phyloP scores from a whole-genome alignment of 2,797 vertebrate genomes.

The Halcyon leucocephala region DNA sequence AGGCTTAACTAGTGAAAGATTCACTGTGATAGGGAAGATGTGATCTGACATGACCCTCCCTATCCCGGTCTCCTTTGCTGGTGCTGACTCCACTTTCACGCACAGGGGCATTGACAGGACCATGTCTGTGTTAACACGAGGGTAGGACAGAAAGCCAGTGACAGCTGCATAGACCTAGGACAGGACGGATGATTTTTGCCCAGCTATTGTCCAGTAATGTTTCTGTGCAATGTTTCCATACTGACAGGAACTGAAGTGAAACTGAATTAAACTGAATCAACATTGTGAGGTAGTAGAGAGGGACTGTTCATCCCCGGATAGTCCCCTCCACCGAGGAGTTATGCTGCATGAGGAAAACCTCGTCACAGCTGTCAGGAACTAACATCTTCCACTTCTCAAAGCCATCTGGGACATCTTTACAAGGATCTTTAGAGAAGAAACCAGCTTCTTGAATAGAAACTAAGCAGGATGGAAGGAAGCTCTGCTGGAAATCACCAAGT shows the following conservation, averaged over 20 bases:
- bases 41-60: background rate
- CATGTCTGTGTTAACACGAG: rapidly evolving
- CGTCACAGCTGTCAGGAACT: background rate
- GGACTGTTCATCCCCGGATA: background rate
- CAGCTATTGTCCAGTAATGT: background rate
- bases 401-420: background rate
- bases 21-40: background rate
- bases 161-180: background rate
- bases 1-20: background rate
- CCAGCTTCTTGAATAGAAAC: background rate
- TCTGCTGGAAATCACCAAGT: background rate
- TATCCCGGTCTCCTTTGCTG: background rate
- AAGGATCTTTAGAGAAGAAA: background rate
- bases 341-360: background rate
- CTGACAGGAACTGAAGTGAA: background rate
- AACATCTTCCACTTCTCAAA: background rate
- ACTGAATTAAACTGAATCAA: background rate
- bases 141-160: background rate
- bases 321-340: background rate
- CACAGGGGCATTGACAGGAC: rapidly evolving
- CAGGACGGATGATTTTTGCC: background rate
- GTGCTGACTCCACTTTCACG: background rate
- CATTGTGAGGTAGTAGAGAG: background rate
- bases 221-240: background rate
- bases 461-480: background rate